Base-by-base conservation (phyloP, 2,113 vertebrate genomes). In the Varanus salvator region DNA sequence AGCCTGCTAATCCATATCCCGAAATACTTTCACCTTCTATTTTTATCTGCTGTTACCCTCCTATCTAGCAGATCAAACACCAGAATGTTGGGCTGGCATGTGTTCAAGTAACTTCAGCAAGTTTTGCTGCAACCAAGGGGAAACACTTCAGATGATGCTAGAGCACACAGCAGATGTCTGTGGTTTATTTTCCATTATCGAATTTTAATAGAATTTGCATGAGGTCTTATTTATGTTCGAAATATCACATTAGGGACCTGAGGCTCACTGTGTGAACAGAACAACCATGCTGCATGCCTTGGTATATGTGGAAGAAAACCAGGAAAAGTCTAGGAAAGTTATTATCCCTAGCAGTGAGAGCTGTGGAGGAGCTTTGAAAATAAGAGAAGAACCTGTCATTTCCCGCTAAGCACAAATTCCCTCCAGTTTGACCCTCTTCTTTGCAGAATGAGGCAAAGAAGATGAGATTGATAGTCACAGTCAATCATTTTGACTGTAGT, bases 161-260 rank as follows among this genome's bases (percentile, higher is more conserved):
- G 82, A 92, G 85, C 75, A 89, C 93, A 94, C 87, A 96, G 48
- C 96, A 97, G 95, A 95, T 95, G 95, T 90, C 92, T 96, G 90
- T 75, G 93, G 92, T 95, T 96, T 95, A 93, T 96, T 95, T 96
- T 95, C 72, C 89, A 94, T 94, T 87, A 96, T 90, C 96, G 91
- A 88, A 95, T 96, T 96, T 93, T 95, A 95, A 90, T 86, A 76
- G 25, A 95, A 97, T 95, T 96, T 97, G 89, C 93, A 95, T 92
- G 89, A 84, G 64, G 44, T 84, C 90, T 64, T 96, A 92, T 94
- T 96, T 88, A 44, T 92, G 93, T 95, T 94, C 76, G 93, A 85
- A 90, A 94, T 95, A 93, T 95, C 87, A 31, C 92, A 92, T 95
- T 95, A 95, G 93, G 87, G 93, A 96, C 38, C 87, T 76, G 93